phyloP scores from a whole-genome alignment of 2,797 vertebrate species.

The Anolis apletophallus region DNA sequence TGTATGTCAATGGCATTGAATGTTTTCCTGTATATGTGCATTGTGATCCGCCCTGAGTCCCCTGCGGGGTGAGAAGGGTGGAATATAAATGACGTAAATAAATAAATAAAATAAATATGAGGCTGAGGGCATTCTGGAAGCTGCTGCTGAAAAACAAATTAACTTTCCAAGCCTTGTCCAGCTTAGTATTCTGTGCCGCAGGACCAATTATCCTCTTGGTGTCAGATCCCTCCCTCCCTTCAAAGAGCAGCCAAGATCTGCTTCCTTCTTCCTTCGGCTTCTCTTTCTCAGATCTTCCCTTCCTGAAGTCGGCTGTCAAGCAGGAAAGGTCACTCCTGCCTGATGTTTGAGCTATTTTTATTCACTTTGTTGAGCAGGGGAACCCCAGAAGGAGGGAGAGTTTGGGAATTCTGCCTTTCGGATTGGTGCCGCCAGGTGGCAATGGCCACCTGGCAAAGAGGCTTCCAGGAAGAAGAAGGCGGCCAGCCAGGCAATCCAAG shows the following conservation, averaged over 20 bases:
- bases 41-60: too few relatives aligned
- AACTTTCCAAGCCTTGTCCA: too few relatives aligned
- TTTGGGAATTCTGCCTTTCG: constrained; percentile 19
- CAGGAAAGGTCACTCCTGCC: background rate
- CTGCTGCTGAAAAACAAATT: too few relatives aligned
- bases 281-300: background rate
- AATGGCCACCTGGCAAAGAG: constrained; percentile 51
- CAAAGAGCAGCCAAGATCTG: background rate
- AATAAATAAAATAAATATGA: too few relatives aligned
- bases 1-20: too few relatives aligned
- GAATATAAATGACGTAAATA: too few relatives aligned
- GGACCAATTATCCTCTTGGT: background rate
- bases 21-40: too few relatives aligned
- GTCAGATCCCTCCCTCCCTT: background rate
- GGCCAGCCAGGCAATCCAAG: too few relatives aligned
- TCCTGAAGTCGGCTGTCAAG: background rate
- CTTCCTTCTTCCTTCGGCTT: background rate
- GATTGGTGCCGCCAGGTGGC: constrained; percentile 64
- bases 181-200: background rate
- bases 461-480: background rate
- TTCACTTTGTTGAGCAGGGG: background rate
- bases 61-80: too few relatives aligned
- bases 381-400: background rate
- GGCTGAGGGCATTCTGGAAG: too few relatives aligned
- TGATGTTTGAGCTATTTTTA: background rate